Percentiles rank a stretch among this genome's conserved stretches.
Evolutionary conservation across 2,888 invertebrate species (phyloP).

Genomic region (Conus canariensis): DNA sequence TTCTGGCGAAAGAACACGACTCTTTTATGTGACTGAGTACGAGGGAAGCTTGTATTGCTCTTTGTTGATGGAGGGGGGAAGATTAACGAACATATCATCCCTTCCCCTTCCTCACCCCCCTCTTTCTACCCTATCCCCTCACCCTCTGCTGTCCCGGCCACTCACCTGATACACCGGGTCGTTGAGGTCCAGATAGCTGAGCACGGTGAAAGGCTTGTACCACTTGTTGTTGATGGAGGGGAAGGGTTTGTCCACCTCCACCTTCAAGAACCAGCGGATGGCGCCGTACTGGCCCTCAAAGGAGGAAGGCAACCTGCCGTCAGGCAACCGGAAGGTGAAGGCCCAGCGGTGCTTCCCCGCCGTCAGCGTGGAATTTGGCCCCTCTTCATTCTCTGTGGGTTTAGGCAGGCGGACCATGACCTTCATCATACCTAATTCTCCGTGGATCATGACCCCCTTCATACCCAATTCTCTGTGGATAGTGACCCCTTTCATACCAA

Average conservation of each 20-base stretch:
- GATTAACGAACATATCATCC: not conserved
- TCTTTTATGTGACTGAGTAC: no score
- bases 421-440: no score
- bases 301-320: constrained; percentile 55
- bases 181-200: constrained; percentile 55
- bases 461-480: no score
- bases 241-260: constrained; percentile 57
- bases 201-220: constrained; percentile 55
- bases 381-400: constrained; percentile 5
- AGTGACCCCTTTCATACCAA: no score
- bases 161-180: constrained; percentile 4
- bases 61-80: no score
- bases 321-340: constrained; percentile 56
- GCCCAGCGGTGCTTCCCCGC: constrained; percentile 50
- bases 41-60: no score
- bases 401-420: no score
- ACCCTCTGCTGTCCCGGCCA: not conserved
- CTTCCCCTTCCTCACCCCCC: not conserved
- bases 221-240: constrained; percentile 52
- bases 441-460: no score
- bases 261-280: constrained; percentile 57
- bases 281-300: constrained; percentile 59
- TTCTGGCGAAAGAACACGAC: no score
- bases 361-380: constrained; percentile 36
- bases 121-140: not conserved